A percentile compares a stretch with the other conserved stretches of the same genome.
Evolutionary conservation across 2,888 invertebrate genomes (phyloP).

Genomic region (Phytoseiulus persimilis): DNA sequence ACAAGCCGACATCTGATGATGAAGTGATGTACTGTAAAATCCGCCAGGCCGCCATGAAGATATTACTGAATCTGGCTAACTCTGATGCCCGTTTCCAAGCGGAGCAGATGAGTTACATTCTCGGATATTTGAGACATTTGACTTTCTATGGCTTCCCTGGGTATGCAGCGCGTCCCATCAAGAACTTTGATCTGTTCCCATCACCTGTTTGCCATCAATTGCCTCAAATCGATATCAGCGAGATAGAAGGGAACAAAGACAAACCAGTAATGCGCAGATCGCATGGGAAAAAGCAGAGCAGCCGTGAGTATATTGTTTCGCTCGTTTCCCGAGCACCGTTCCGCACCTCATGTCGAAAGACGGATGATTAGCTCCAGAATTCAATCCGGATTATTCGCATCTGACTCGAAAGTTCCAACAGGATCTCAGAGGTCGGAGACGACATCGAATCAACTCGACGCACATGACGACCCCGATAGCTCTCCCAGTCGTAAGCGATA

Average conservation of each 20-base stretch:
- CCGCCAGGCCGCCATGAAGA: not conserved
- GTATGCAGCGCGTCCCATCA: conserved; percentile 10
- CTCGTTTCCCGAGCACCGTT: not conserved
- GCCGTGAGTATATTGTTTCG: not conserved
- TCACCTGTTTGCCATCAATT: conserved; percentile 28
- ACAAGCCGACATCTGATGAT: not conserved
- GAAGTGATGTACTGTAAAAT: conserved; percentile 12
- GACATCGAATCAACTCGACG: not conserved
- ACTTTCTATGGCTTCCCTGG: conserved; percentile 23
- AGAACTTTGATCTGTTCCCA: conserved; percentile 24
- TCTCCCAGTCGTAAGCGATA: not conserved
- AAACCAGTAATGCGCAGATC: conserved; percentile 31
- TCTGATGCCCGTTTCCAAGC: not conserved
- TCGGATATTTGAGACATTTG: conserved; percentile 24
- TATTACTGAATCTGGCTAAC: conserved; percentile 6
- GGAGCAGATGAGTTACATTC: conserved; percentile 9
- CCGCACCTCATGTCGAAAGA: no score
- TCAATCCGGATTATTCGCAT: no score
- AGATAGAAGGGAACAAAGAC: not conserved
- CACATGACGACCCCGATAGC: not conserved
- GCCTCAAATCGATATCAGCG: conserved; percentile 10
- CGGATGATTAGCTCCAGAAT: no score
- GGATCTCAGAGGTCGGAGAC: not conserved
- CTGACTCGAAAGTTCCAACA: not conserved
- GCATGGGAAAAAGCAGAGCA: not conserved